Conservation (phyloP, 2,888 invertebrate species). For the Chrysomela aeneicollis region DNA sequence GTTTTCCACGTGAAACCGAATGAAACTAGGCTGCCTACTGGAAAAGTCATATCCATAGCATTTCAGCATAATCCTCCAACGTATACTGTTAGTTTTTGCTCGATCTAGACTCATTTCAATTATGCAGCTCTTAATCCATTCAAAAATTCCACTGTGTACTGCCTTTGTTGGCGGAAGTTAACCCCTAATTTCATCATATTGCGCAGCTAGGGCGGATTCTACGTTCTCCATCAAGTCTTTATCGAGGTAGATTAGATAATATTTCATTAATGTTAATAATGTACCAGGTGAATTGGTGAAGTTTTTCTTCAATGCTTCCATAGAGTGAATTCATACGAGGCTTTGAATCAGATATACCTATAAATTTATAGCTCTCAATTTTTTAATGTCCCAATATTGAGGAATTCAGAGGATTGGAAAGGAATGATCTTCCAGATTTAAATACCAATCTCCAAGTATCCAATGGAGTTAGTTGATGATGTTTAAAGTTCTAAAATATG, state of each 20-base stretch:
- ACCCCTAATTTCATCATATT: constrained; percentile 1
- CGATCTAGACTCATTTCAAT: neutral
- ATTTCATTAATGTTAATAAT: neutral
- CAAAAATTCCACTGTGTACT: constrained; percentile 1
- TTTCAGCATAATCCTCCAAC: neutral
- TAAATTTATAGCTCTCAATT: too few relatives aligned
- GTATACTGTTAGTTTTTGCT: neutral
- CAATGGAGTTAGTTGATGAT: too few relatives aligned
- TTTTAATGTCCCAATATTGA: too few relatives aligned
- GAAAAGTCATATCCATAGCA: neutral
- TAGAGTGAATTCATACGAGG: too few relatives aligned
- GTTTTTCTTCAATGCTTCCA: neutral
- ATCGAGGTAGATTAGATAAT: neutral
- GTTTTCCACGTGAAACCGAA: neutral
- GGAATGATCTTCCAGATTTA: too few relatives aligned
- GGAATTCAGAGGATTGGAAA: too few relatives aligned
- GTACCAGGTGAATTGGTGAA: neutral
- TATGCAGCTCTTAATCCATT: neutral
- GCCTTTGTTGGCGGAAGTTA: constrained; percentile 2
- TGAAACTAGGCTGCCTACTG: neutral
- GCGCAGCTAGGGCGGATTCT: neutral
- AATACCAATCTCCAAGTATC: too few relatives aligned
- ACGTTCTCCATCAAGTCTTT: neutral
- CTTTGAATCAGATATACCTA: too few relatives aligned
- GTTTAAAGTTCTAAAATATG: too few relatives aligned